Evolutionary conservation across 2,797 vertebrate species (phyloP), one percentile per base, ranked within the genome.

Genomic region (Gymnodraco acuticeps): DNA sequence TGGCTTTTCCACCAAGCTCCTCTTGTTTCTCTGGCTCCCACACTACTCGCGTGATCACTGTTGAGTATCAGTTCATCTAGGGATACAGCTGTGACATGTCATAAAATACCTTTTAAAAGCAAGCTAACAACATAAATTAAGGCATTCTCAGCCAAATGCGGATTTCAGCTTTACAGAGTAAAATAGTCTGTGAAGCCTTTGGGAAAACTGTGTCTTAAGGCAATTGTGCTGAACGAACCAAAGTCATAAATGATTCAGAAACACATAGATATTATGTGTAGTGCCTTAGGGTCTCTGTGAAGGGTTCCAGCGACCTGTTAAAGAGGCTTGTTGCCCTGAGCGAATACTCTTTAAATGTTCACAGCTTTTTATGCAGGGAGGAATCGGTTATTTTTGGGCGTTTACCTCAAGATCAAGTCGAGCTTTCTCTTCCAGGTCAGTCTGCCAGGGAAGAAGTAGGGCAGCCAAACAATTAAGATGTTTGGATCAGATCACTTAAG

Each of bases 351-450:
- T 70, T 46, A 54, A 70, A 75, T 20, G 20, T 54, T 80, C 47
- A 75, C 61, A 43, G 42, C 31, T 63, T 74, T 75, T 72, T 62
- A 38, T 58, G 31, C 56, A 45, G 27, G 31, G 43, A 70, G 60
- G 58, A 87, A 73, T 86, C 74, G 20, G 38, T 60, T 74, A n/a
- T 77, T 45, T 80, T 38, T 78, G 84, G 78, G 89, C 63, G 78
- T 91, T 85, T 46, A 72, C 81, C 69, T 68, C 20, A 38, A 43
- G 19, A 79, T 41, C 42, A 70, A 68, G 69, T 75, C 67, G 41
- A 74, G 59, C 53, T 76, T 77, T 84, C 46, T 47, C 10, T 59
- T 73, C 17, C 59, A 66, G 67, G 48, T 80, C 54, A 58, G 41
- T 64, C 80, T 81, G 83, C 72, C 66, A 70, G 74, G 60, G 75